These are phyloP conservation scores for Coenobita brevimanus DNA, from an alignment of 1,140 invertebrate genomes.

Conservation along the genomic window DNA sequence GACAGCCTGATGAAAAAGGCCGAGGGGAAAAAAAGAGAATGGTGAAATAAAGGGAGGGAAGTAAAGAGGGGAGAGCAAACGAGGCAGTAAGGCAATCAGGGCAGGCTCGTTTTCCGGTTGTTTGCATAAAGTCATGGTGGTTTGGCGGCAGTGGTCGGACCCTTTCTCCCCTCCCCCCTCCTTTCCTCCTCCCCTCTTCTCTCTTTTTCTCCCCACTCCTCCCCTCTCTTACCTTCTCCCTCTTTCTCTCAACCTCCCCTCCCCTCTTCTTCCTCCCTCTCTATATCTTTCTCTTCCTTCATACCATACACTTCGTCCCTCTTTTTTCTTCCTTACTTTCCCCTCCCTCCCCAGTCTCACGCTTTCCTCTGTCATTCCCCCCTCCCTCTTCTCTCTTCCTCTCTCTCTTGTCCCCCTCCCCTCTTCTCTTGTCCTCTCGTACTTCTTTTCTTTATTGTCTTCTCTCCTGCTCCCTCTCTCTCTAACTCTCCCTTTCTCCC, in stretches of 20 bases:
- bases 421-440: background rate
- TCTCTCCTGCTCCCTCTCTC: background rate
- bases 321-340: background rate
- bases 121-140: conserved; percentile 59
- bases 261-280: too few species aligned
- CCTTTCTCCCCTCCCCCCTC: background rate
- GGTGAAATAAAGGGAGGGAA: conserved; percentile 44
- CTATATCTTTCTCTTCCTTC: too few species aligned
- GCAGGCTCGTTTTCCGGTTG: conserved; percentile 50
- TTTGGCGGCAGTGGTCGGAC: conserved; percentile 15
- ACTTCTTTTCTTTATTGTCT: background rate
- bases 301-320: background rate
- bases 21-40: too few species aligned
- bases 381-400: background rate
- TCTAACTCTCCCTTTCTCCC: conserved; percentile 7
- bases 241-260: too few species aligned
- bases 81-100: conserved; percentile 54
- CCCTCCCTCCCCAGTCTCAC: background rate
- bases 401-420: background rate
- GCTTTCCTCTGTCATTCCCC: background rate
- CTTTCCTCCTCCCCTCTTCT: background rate
- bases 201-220: too few species aligned
- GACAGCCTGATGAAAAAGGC: too few species aligned
- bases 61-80: conserved; percentile 43
- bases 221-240: too few species aligned